Conservation (phyloP, 2,113 vertebrate species). For the Crotalus viridis region DNA sequence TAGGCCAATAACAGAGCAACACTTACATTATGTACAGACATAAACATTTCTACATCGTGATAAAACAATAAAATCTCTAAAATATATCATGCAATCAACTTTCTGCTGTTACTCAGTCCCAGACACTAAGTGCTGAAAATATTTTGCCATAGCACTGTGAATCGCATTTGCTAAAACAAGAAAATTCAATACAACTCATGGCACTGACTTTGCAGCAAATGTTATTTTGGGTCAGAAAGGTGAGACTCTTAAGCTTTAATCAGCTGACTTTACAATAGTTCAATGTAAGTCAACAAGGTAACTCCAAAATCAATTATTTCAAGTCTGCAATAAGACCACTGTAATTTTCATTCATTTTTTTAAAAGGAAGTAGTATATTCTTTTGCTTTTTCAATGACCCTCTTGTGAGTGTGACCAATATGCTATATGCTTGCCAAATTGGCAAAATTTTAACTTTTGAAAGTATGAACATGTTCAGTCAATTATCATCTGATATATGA, state of each 20-base stretch:
- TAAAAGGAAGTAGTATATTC: conserved; percentile 57
- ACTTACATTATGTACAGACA: background rate
- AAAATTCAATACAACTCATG: background rate
- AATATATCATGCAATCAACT: background rate
- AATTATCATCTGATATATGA: conserved; percentile 66
- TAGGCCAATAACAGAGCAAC: background rate
- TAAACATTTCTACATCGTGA: background rate
- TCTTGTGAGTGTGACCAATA: conserved; percentile 62
- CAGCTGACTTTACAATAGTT: conserved; percentile 1
- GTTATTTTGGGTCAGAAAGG: background rate
- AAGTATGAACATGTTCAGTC: conserved; percentile 74
- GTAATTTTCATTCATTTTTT: conserved; percentile 54
- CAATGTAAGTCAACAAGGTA: background rate
- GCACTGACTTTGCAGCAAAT: background rate
- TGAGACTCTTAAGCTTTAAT: background rate
- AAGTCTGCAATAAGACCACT: background rate
- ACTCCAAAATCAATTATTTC: background rate
- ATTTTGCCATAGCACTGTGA: background rate
- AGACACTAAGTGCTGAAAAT: conserved; percentile 38
- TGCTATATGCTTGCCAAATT: conserved; percentile 69
- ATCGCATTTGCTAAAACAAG: background rate
- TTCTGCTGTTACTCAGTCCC: background rate
- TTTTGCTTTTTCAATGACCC: conserved; percentile 71
- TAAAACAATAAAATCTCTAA: background rate
- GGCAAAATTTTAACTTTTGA: conserved; percentile 73